Conservation (phyloP, 2,113 vertebrate species). For the Helogale parvula region DNA sequence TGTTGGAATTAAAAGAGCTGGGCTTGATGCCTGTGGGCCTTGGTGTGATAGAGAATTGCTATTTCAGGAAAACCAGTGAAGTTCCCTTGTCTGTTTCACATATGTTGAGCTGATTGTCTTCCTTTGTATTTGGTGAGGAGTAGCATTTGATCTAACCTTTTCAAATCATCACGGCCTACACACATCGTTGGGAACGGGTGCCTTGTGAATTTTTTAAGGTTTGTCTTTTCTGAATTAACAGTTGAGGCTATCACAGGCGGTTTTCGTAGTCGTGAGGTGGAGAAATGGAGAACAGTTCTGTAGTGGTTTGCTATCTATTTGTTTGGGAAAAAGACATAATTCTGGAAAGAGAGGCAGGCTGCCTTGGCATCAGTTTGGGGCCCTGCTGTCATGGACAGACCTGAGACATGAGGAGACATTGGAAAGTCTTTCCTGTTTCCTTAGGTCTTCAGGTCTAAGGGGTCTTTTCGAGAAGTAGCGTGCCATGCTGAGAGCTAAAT, state of each 20-base stretch:
- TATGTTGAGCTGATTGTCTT: conserved; percentile 71
- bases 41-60: conserved; percentile 35
- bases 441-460: neutral
- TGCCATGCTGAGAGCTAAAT: conserved; percentile 8
- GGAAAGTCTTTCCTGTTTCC: conserved; percentile 47
- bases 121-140: conserved; percentile 58
- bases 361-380: conserved; percentile 33
- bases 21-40: conserved; percentile 58
- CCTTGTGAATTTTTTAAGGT: conserved; percentile 42
- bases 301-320: conserved; percentile 54
- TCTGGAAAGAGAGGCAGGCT: conserved; percentile 53
- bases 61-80: conserved; percentile 62
- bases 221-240: neutral
- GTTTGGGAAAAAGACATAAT: neutral
- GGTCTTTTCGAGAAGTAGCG: conserved; percentile 33
- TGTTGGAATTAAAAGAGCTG: conserved; percentile 10
- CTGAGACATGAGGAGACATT: neutral
- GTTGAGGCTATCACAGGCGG: neutral
- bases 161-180: neutral
- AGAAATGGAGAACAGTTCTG: conserved; percentile 53
- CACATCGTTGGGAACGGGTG: neutral
- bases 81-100: conserved; percentile 64
- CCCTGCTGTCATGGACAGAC: conserved; percentile 40
- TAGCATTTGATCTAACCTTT: conserved; percentile 33
- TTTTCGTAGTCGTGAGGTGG: conserved; percentile 6